phyloP scores from a whole-genome alignment of 2,113 vertebrate species.

The Daubentonia madagascariensis region DNA sequence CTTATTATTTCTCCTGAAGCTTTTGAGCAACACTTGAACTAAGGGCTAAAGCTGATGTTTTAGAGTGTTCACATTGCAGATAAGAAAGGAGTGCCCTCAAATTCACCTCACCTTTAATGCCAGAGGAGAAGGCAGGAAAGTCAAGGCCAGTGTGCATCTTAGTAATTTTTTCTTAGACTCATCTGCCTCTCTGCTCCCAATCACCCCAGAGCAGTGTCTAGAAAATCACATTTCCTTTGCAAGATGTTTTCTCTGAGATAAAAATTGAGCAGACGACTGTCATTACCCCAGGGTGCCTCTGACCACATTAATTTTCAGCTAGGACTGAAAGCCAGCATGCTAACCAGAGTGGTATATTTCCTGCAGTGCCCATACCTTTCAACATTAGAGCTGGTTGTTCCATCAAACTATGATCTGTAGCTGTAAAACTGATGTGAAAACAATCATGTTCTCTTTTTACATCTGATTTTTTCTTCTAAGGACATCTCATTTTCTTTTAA shows the following conservation, averaged over 20 bases:
- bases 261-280: neutral
- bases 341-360: neutral
- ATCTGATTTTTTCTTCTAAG: neutral
- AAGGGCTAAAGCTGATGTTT: neutral
- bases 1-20: neutral
- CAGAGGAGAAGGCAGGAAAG: neutral
- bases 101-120: neutral
- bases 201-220: neutral
- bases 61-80: neutral
- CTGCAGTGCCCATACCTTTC: neutral
- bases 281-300: neutral
- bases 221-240: conserved; percentile 27
- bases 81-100: neutral
- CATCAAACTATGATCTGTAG: neutral
- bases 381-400: neutral
- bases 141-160: neutral
- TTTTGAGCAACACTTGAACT: neutral
- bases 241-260: neutral
- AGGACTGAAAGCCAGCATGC: neutral
- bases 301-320: neutral
- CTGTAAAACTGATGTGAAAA: neutral
- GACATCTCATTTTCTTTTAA: neutral
- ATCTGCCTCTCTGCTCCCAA: neutral
- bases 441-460: neutral
- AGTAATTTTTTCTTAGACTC: neutral